phyloP scores from a whole-genome alignment of 2,888 invertebrate genomes.

The Orthonychiurus folsomi region DNA sequence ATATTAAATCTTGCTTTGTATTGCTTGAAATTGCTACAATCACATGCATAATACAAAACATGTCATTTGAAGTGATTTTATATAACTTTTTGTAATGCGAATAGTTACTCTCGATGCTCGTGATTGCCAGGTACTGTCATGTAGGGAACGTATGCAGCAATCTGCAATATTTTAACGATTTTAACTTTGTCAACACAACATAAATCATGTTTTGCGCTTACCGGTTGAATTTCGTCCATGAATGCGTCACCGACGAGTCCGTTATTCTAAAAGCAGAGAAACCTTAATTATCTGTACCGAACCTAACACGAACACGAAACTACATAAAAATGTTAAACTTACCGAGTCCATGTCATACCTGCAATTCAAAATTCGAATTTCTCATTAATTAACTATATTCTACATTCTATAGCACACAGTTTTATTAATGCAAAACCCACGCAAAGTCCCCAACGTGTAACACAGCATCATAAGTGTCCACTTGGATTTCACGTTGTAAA shows the following conservation, averaged over 20 bases:
- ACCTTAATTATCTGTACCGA: too few species aligned
- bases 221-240: slow-evolving; percentile 79
- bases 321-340: too few species aligned
- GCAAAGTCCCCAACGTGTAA: slow-evolving; percentile 93
- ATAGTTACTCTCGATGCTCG: slow-evolving; percentile 42
- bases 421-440: too few species aligned
- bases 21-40: slow-evolving; percentile 89
- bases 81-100: too few species aligned
- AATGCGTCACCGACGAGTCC: slow-evolving; percentile 81
- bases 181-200: background rate
- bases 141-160: slow-evolving; percentile 84
- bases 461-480: slow-evolving; percentile 70
- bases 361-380: too few species aligned
- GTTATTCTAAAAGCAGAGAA: slow-evolving; percentile 50
- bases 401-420: slow-evolving; percentile 95
- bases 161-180: slow-evolving; percentile 32
- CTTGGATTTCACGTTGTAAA: slow-evolving; percentile 73
- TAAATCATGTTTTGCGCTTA: background rate
- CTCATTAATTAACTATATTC: too few species aligned
- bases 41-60: too few species aligned
- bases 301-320: too few species aligned
- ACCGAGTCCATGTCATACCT: slow-evolving; percentile 10
- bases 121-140: slow-evolving; percentile 91
- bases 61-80: too few species aligned
- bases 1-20: slow-evolving; percentile 84